phyloP scores from a whole-genome alignment of 2,797 vertebrate species.

The Cirrhinus molitorella region DNA sequence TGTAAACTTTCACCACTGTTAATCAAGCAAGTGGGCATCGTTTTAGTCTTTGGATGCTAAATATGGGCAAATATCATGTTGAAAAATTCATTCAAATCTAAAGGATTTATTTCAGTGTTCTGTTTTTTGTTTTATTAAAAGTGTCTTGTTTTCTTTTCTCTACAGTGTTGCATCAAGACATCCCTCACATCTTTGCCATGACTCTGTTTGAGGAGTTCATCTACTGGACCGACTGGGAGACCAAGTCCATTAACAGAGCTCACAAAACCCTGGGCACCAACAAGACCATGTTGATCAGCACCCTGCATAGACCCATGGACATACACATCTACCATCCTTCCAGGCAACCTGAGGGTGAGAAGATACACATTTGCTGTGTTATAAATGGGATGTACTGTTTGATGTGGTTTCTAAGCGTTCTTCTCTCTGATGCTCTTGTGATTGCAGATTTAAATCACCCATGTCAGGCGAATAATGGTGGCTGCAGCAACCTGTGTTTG shows the following conservation, averaged over 20 bases:
- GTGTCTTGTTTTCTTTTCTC: constrained; percentile 38
- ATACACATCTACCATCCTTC: constrained; percentile 88
- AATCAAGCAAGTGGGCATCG: not conserved
- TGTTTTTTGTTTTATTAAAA: not conserved
- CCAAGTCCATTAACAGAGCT: constrained; percentile 96
- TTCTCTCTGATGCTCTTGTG: not conserved
- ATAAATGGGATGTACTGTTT: not conserved
- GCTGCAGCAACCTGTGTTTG: constrained; percentile 90
- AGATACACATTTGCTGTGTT: not conserved
- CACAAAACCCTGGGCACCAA: constrained; percentile 90
- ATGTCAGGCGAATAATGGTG: constrained; percentile 85
- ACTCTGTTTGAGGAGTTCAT: constrained; percentile 98
- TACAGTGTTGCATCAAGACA: constrained; percentile 78
- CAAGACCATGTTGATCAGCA: constrained; percentile 94
- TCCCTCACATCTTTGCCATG: constrained; percentile 98
- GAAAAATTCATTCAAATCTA: not conserved
- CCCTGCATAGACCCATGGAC: constrained; percentile 97
- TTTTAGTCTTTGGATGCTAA: not conserved
- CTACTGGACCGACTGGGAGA: constrained; percentile 99
- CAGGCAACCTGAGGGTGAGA: constrained; percentile 84
- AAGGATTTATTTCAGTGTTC: not conserved
- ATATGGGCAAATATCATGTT: not conserved
- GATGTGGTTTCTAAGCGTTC: not conserved
- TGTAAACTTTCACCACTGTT: not conserved
- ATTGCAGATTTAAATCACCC: constrained; percentile 83